Evolutionary conservation across 1,140 invertebrate genomes (phyloP), one percentile per base, ranked within the genome.

Genomic region (Drosophila watanabei): DNA sequence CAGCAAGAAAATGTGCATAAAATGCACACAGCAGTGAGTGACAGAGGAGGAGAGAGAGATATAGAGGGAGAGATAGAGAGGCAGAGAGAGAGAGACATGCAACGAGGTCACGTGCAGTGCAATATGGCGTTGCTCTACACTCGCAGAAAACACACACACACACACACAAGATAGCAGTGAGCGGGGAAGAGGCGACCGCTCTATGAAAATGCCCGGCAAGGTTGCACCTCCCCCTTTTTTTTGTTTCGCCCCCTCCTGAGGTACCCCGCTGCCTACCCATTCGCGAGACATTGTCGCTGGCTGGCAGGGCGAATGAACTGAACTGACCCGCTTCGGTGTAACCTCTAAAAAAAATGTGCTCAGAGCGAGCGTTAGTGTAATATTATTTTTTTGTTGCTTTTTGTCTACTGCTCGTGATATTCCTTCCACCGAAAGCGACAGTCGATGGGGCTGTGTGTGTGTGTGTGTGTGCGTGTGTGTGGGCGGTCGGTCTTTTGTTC

Each of bases 271-370:
- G 43, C 41, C 30, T 4, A 2, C n/a, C 8, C 64, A 24, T 61
- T 57, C 56, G 71, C 59, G 54, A 69, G 78, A 65, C 79, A 68
- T 43, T 70, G 72, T 70, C 73, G 80, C 63, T 66, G 63, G 63
- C 39, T 60, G 63, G 63, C 64, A 61, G 71, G 83, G 90, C 90
- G 90, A 92, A 92, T 90, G 90, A 90, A 92, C 90, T 92, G 81
- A 90, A 85, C 91, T 90, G 86, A 92, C 90, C 90, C 79, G 90
- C 86, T 92, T 92, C 76, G 81, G 16, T 62, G 76, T 88, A 87
- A 92, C 90, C 90, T 92, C 86, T 91, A 91, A 88, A 86, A 85
- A 86, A 81, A 62, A 72, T 43, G 68, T 41, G 56, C 35, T 49
- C 37, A 30, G 37, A 30, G 37, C 52, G 66, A 57, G 20, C 35